Base-by-base conservation (phyloP, 2,113 vertebrate genomes). In the Solenodon paradoxus region DNA sequence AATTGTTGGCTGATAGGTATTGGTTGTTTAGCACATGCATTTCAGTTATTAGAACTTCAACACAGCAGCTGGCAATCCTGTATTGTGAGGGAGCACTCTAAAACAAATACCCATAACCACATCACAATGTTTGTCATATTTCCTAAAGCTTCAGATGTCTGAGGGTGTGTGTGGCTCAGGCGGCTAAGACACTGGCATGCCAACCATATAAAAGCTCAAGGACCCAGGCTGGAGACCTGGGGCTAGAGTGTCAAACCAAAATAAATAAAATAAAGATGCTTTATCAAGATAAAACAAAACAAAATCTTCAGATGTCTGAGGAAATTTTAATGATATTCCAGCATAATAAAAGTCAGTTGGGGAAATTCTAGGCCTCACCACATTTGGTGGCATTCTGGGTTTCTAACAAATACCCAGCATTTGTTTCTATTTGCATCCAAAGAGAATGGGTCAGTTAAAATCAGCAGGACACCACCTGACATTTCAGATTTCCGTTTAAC, bases 371-470 rank as follows among this genome's bases (percentile, higher is more conserved):
- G 85, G 72, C 49, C 85, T 87, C 90, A 49, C 59, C 53, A 74
- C n/a, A 94, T 68, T 20, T 82, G 55, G 61, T 19, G 32, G 16
- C 28, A 57, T 93, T 75, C 51, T 12, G 8, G 55, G 51, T 90
- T 94, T 79, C 16, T 20, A 82, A 92, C 9, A 71, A 55, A 49
- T 17, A 30, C 13, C 75, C 38, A 49, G 49, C 66, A 55, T 42
- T 90, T 47, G 80, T 55, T 38, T 88, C 90, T 13, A 35, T 95
- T 71, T 96, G 77, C 53, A 94, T 74, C 80, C 45, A 92, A 74
- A 57, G 79, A 30, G 66, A 97, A 94, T 95, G 51, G 75, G 61
- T 74, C 30, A 53, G 28, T 3, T 5, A 85, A 64, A 42, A 2
- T 47, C 63, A 51, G 40, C 28, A n/a, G 74, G 63, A 63, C 20